phyloP scores from a whole-genome alignment of 2,113 vertebrate species.

The Hippocampus zosterae region DNA sequence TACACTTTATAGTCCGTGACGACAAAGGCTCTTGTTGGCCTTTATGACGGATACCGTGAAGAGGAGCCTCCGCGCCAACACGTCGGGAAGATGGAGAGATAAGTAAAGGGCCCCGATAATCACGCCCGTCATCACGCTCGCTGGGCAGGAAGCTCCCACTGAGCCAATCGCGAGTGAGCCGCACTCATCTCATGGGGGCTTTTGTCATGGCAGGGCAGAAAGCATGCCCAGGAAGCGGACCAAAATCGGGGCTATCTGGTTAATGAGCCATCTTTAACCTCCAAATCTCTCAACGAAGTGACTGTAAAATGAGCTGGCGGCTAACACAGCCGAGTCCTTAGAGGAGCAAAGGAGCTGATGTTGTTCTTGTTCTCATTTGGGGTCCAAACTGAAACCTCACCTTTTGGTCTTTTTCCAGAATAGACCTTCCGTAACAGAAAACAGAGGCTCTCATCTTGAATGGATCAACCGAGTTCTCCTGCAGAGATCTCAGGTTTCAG shows the following conservation, averaged over 20 bases:
- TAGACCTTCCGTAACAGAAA: neutral
- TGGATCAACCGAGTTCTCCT: neutral
- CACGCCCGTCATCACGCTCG: neutral
- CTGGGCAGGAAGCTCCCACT: neutral
- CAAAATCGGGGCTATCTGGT: neutral
- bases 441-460: constrained; percentile 8
- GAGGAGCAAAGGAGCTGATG: too few species aligned
- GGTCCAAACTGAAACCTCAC: neutral
- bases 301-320: neutral
- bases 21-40: constrained; percentile 45
- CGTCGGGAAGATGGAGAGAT: neutral
- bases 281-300: neutral
- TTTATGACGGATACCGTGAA: constrained; percentile 19
- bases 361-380: neutral
- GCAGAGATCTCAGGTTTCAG: constrained; percentile 8
- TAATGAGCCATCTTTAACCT: neutral
- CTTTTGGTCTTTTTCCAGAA: neutral
- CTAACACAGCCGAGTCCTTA: neutral
- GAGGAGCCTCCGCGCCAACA: neutral
- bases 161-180: neutral
- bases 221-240: neutral
- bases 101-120: neutral
- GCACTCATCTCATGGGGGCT: neutral
- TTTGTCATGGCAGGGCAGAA: neutral
- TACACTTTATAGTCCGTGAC: constrained; percentile 50